Evolutionary conservation across 2,888 invertebrate genomes (phyloP).

Genomic region (Stenodema calcarata): DNA sequence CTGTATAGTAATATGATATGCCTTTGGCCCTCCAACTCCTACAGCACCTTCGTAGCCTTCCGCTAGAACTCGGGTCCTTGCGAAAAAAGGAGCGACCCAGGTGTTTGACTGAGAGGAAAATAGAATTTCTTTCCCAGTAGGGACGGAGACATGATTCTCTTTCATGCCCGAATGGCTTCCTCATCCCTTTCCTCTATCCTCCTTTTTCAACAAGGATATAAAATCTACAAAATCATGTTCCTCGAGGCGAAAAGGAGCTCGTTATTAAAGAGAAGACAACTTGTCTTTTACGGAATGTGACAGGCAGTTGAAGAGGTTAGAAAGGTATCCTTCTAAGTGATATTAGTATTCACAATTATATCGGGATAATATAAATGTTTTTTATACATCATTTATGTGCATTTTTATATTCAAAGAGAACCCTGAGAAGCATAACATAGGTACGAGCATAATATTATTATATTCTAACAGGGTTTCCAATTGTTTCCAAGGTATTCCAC

Average conservation of each 20-base stretch:
- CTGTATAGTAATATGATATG: neutral
- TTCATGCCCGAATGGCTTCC: conserved; percentile 13
- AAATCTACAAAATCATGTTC: conserved; percentile 15
- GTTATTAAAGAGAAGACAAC: neutral
- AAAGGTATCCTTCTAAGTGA: neutral
- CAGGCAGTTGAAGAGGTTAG: neutral
- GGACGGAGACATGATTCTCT: conserved; percentile 6
- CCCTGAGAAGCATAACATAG: no score
- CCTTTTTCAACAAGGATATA: neutral
- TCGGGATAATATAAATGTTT: neutral
- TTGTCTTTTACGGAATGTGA: neutral
- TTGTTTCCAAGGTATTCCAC: no score
- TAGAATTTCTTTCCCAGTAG: conserved; percentile 5
- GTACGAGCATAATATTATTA: neutral
- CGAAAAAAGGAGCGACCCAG: neutral
- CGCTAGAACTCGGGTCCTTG: neutral
- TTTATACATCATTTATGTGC: neutral
- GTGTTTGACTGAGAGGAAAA: conserved; percentile 13
- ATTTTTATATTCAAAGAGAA: no score
- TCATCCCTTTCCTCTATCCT: neutral
- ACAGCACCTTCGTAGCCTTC: neutral
- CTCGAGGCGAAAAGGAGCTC: neutral
- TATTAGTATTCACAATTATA: neutral
- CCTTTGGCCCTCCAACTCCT: neutral
- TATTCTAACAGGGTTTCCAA: no score